phyloP scores from a whole-genome alignment of 2,113 vertebrate species.

The Ochotona princeps region DNA sequence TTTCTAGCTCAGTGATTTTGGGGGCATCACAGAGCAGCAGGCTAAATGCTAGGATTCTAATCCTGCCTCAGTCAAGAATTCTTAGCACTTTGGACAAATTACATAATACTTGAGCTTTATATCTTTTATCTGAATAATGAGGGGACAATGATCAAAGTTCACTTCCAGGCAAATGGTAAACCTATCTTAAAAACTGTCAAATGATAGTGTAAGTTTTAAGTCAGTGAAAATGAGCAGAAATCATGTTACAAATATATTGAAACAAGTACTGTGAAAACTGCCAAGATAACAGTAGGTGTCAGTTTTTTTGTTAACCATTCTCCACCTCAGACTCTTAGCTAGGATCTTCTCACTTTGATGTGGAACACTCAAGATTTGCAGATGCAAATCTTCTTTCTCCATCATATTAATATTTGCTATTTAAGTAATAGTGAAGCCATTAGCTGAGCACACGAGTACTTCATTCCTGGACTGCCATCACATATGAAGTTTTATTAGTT shows the following conservation, averaged over 20 bases:
- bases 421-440: slow-evolving; percentile 1
- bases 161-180: neutral
- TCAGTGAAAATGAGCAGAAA: neutral
- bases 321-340: neutral
- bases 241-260: neutral
- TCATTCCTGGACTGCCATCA: neutral
- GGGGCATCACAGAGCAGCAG: rapidly evolving
- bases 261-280: neutral
- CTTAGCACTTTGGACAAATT: neutral
- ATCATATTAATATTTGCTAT: neutral
- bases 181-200: neutral
- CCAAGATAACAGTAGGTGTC: neutral
- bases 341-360: neutral
- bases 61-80: neutral
- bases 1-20: neutral
- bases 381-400: neutral
- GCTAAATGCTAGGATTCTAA: neutral
- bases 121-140: neutral
- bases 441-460: neutral
- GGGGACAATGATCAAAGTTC: neutral
- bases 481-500: slow-evolving; percentile 59
- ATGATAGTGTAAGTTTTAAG: neutral
- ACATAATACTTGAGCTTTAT: neutral
- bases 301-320: neutral
- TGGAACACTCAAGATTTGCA: neutral